Conservation (phyloP, 2,888 invertebrate species). For the Sabellastarte sp. region DNA sequence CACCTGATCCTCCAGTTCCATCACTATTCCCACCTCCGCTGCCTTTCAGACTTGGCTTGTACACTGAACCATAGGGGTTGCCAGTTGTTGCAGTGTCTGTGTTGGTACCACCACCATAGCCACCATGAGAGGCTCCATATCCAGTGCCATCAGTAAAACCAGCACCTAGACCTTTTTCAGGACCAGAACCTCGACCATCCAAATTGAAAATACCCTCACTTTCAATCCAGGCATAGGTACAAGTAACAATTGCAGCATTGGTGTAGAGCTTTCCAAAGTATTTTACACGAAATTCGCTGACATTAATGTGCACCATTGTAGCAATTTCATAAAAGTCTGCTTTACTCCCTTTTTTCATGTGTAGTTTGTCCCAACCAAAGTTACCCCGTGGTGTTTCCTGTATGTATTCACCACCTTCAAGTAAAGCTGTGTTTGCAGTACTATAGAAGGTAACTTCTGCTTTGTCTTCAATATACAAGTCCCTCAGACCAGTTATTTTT, state of each 20-base stretch:
- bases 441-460: conserved; percentile 33
- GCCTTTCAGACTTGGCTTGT: conserved; percentile 31
- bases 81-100: not conserved
- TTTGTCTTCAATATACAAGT: conserved; percentile 35
- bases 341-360: conserved; percentile 34
- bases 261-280: conserved; percentile 38
- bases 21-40: conserved; percentile 46
- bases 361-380: conserved; percentile 35
- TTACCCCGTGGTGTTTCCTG: conserved; percentile 34
- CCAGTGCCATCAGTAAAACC: conserved; percentile 34
- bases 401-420: conserved; percentile 32
- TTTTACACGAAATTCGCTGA: conserved; percentile 39
- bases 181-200: conserved; percentile 34
- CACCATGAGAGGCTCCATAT: conserved; percentile 42
- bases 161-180: conserved; percentile 33
- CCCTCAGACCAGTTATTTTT: conserved; percentile 33
- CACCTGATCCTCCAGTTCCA: conserved; percentile 35
- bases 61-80: conserved; percentile 38
- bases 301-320: conserved; percentile 22
- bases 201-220: conserved; percentile 41
- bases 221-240: conserved; percentile 41
- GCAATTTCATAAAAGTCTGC: conserved; percentile 32
- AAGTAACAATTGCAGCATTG: conserved; percentile 38
- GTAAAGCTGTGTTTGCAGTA: conserved; percentile 38
- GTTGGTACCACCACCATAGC: conserved; percentile 12